phyloP scores from a whole-genome alignment of 2,113 vertebrate species.

The Lasiurus cinereus region DNA sequence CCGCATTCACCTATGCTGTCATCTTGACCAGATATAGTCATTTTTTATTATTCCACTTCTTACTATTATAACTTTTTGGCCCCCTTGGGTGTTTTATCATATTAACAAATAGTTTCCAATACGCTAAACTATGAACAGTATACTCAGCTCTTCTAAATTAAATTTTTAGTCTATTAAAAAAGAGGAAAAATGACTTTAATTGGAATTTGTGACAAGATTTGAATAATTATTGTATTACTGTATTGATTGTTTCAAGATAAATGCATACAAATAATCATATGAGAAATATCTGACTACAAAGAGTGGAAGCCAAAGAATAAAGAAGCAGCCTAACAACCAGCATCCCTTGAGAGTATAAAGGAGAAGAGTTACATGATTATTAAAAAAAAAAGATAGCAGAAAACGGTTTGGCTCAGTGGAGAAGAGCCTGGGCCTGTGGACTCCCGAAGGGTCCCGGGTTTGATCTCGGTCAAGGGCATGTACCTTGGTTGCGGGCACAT shows the following conservation, averaged over 20 bases:
- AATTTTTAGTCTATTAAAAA: slow-evolving; percentile 28
- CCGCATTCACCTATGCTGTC: not conserved
- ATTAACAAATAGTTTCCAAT: slow-evolving; percentile 11
- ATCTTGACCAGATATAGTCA: not conserved
- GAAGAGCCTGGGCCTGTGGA: too few species aligned
- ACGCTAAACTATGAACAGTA: slow-evolving; percentile 19
- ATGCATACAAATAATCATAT: not conserved
- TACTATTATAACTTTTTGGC: not conserved
- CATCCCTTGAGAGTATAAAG: not conserved
- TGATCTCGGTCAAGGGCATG: not conserved
- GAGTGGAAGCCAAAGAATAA: not conserved
- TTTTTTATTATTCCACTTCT: not conserved
- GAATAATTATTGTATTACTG: not conserved
- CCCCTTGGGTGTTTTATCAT: slow-evolving; percentile 12
- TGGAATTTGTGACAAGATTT: not conserved
- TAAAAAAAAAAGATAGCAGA: not conserved
- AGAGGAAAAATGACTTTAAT: not conserved
- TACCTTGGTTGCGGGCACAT: too few species aligned
- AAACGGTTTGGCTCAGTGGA: too few species aligned
- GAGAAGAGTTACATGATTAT: not conserved
- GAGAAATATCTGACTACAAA: not conserved
- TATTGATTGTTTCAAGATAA: slow-evolving; percentile 24
- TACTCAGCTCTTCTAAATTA: slow-evolving; percentile 20
- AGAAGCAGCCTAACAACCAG: not conserved
- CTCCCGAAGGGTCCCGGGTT: too few species aligned